phyloP scores from a whole-genome alignment of 2,113 vertebrate genomes.

The Gymnogyps californianus region DNA sequence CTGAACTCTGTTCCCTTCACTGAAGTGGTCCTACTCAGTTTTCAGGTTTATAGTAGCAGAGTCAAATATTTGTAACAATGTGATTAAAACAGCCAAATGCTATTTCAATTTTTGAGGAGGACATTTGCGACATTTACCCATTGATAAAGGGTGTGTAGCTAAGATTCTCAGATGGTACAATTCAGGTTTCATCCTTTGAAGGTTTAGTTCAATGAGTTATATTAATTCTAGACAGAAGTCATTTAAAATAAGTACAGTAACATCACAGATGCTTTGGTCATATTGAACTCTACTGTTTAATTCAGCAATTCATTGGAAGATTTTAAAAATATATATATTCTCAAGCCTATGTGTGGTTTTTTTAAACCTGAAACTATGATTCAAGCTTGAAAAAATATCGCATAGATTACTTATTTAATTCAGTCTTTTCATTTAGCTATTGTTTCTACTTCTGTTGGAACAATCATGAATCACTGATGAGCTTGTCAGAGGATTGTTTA shows the following conservation, averaged over 20 bases:
- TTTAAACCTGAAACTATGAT: neutral
- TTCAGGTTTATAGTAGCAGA: neutral
- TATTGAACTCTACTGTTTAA: neutral
- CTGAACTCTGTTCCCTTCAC: neutral
- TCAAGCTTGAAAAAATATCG: neutral
- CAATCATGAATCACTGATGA: constrained; percentile 28
- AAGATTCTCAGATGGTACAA: neutral
- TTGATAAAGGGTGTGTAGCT: neutral
- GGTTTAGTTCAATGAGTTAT: neutral
- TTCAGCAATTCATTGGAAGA: neutral
- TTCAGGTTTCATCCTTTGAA: neutral
- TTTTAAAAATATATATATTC: neutral
- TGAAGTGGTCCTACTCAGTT: neutral
- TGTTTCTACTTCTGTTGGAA: neutral
- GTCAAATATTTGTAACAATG: neutral
- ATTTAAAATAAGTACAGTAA: neutral
- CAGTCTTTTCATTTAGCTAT: neutral
- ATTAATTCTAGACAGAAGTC: neutral
- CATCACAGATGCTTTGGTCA: neutral
- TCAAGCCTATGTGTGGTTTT: neutral
- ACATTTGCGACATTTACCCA: neutral
- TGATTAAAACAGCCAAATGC: neutral
- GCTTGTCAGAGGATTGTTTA: constrained; percentile 24
- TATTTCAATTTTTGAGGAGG: neutral
- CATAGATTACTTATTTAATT: neutral